Conservation (phyloP, 2,888 invertebrate genomes). For the Drosophila leonis region DNA sequence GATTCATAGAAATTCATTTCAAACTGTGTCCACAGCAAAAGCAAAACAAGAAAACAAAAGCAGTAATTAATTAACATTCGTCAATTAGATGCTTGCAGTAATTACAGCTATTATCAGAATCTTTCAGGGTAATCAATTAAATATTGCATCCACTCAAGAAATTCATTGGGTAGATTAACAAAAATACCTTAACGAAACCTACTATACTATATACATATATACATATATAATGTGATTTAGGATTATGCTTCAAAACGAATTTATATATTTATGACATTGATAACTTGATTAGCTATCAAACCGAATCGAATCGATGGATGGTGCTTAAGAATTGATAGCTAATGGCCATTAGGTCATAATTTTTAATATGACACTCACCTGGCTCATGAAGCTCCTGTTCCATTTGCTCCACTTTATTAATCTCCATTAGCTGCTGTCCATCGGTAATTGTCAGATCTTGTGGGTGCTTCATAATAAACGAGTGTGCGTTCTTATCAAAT, state of each 20-base stretch:
- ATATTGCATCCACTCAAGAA: neutral
- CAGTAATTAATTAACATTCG: too few relatives aligned
- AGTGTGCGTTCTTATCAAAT: conserved; percentile 32
- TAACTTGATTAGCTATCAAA: conserved; percentile 3
- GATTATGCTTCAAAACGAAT: neutral
- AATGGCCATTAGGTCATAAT: neutral
- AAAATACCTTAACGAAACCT: neutral
- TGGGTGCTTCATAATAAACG: conserved; percentile 78
- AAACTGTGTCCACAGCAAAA: neutral
- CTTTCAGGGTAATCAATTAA: neutral
- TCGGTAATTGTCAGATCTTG: conserved; percentile 64
- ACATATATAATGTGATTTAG: neutral
- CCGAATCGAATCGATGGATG: neutral
- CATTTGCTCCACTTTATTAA: conserved; percentile 69
- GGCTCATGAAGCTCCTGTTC: conserved; percentile 71
- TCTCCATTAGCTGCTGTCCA: conserved; percentile 66
- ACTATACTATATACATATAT: neutral
- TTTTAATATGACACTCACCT: conserved; percentile 61
- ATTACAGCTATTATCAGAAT: neutral
- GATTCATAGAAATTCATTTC: conserved; percentile 21
- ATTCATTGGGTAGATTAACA: neutral
- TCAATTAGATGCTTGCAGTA: neutral
- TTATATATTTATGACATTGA: conserved; percentile 10
- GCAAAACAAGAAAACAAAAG: neutral
- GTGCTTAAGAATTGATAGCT: conserved; percentile 2